Evolutionary conservation across 2,113 vertebrate species (phyloP), one percentile per base, ranked within the genome.

Genomic region (Oplegnathus fasciatus): DNA sequence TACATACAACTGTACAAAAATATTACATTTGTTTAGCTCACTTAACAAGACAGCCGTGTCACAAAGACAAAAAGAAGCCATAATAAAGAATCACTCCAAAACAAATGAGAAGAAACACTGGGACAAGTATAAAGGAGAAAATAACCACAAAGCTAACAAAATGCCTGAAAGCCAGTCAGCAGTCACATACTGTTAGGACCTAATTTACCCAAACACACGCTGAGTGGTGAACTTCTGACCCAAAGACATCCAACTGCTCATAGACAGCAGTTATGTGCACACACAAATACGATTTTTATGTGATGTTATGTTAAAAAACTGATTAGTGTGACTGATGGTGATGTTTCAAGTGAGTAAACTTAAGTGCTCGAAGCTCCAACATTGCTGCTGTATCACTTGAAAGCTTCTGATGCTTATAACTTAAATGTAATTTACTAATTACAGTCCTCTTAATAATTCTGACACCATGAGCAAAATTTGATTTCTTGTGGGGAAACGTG

Each of bases 191-290:
- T 66, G 68, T 66, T 40, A 37, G 0, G 1, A 58, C 82, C 74
- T 73, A 6, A 17, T 73, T 65, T 26, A 58, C 17, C 26, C 67
- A 66, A 65, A 78, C 75, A 46, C 67, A 30, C 9, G 30, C 75
- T 30, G 67, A 60, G 40, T 2, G n/a, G 2, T 66, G 75, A 73
- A 78, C 82, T 57, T 37, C 18, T 40, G 40, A 82, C 70, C 61
- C 37, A 5, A 8, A 57, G 1, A 58, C 34, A 61, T 58, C 40
- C 15, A 26, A 30, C 24, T 2, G 42, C 42, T 68, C 17, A 28
- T 14, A 42, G 37, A 28, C n/a, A 42, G 62, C 61, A 64, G 20
- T 24, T 24, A 22, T n/a, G 22, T 65, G 22, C 26, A 40, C 24
- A 40, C 48, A 57, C 40, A 65, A 13, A 37, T 6, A 37, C 34